Evolutionary conservation across 2,113 vertebrate genomes (phyloP), one percentile per base, ranked within the genome.

Genomic region (Sphaerodactylus townsendi): DNA sequence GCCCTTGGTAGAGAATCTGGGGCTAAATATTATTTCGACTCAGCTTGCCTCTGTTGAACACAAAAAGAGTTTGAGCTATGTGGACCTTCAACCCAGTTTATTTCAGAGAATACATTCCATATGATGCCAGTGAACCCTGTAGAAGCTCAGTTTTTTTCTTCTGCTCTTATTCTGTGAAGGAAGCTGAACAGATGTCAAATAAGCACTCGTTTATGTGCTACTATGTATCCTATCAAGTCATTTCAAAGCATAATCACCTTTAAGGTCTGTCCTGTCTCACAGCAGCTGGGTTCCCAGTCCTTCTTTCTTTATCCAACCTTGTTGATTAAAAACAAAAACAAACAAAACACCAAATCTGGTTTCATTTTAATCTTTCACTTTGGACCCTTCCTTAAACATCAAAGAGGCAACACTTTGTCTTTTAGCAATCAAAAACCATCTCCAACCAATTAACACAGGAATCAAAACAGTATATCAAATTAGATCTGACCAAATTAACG

Each of bases 371-470:
- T 46, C 70, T 15, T 88, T 77, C 30, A 44, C 7, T 35, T 44
- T 56, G 69, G 86, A 88, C 81, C 68, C 73, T 91, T 78, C 14
- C 62, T 50, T 0, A 1, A 85, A 73, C 78, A 87, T 81, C 59
- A 74, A 68, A 85, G 78, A 75, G 23, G 33, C 88, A 87, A 89
- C 88, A 64, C 89, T 89, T 93, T 85, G 82, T 73, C 86, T 85
- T 76, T 85, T 0, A 0, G 81, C 68, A 76, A 79, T 75, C 86
- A 82, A 82, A 73, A 87, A n/a, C 62, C 19, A 48, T 90, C 82
- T 68, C 0, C 81, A 84, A 76, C 66, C 48, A 86, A 87, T 62
- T 90, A 53, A 80, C 91, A 88, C 70, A 94, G 72, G 37, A 77
- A 93, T 91, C 85, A 90, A 87, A 90, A 83, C 81, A 76, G 80